Conservation (phyloP, 2,113 vertebrate genomes). For the Scolopax mira region DNA sequence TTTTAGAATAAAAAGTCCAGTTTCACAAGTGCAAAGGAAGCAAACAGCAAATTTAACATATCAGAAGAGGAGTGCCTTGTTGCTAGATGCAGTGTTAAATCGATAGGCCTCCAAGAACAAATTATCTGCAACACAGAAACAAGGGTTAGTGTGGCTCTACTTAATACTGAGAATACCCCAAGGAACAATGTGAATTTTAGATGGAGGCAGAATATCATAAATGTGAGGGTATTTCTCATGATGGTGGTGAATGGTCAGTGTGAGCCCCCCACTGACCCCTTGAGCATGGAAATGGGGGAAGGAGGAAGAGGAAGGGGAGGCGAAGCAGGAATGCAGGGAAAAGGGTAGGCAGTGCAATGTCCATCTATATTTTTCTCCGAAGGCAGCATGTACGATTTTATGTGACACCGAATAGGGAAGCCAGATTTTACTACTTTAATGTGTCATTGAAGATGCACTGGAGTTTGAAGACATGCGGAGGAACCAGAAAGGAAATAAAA, state of each 20-base stretch:
- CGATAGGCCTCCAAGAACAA: neutral
- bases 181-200: neutral
- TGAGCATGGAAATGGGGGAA: fast-evolving
- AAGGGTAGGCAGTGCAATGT: neutral
- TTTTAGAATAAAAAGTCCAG: neutral
- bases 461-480: neutral
- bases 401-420: neutral
- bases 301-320: neutral
- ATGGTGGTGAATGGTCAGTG: neutral
- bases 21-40: neutral
- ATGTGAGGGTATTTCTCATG: neutral
- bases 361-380: neutral
- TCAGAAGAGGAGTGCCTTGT: neutral
- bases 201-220: neutral
- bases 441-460: neutral
- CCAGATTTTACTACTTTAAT: neutral
- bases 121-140: neutral
- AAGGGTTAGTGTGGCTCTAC: neutral
- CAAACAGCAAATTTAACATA: neutral
- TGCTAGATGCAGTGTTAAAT: neutral
- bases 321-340: neutral
- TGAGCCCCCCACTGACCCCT: neutral
- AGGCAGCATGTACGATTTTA: neutral
- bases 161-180: neutral
- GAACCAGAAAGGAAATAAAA: neutral